These are phyloP conservation scores for Phylloscopus collybita DNA, from an alignment of 2,797 vertebrate genomes.

Conservation along the genomic window DNA sequence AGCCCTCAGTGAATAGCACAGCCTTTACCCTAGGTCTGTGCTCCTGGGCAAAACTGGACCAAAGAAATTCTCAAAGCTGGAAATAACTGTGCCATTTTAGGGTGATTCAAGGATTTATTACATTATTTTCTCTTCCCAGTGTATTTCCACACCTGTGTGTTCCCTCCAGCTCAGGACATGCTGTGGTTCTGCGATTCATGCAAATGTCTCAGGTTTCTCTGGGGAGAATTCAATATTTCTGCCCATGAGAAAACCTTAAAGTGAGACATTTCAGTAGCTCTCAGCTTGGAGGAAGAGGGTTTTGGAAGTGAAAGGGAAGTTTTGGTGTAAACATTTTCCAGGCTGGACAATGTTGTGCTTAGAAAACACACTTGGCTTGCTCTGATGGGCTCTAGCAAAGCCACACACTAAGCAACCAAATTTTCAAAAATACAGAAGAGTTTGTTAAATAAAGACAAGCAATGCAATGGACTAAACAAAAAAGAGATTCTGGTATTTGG, in stretches of 20 bases:
- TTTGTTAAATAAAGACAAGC: background rate
- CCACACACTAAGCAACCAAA: background rate
- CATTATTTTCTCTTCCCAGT: background rate
- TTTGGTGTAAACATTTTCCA: background rate
- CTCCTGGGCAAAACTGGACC: background rate
- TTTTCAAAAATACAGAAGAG: background rate
- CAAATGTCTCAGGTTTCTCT: background rate
- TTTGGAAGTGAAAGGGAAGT: background rate
- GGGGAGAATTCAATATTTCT: background rate
- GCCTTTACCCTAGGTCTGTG: background rate
- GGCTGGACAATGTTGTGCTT: background rate
- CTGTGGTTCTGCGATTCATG: background rate
- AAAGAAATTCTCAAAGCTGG: background rate
- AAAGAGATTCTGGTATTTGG: background rate
- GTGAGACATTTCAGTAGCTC: background rate
- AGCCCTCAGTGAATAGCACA: background rate
- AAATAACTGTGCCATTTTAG: background rate
- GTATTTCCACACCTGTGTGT: background rate
- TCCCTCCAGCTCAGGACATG: background rate
- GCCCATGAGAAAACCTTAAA: background rate
- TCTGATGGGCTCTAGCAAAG: background rate
- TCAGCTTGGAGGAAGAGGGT: background rate
- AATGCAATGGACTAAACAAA: background rate
- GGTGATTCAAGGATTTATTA: background rate
- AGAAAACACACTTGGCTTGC: background rate